Base-by-base conservation (phyloP, 2,888 invertebrate genomes). In the Epiblema foenella region DNA sequence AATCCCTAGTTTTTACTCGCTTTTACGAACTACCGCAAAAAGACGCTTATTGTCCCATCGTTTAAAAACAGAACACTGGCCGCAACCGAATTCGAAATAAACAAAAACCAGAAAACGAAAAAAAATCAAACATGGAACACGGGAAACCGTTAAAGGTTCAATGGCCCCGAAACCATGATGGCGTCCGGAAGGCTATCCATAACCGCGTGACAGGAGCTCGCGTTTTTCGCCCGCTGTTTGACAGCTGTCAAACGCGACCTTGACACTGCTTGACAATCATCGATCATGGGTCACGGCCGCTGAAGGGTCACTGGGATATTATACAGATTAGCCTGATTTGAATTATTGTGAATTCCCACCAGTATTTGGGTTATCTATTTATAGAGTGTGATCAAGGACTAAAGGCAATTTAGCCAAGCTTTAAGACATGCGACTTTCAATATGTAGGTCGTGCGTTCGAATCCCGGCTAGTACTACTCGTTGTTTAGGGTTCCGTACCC, bases 181-280 rank as follows among this genome's bases (percentile, higher is more conserved):
- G 87, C 82, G 76, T 76, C 82, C 83, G 87, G 86, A 82, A 84
- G 82, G 86, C 89, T 85, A 93, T 92, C 91, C 90, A 91, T 92
- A 90, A 92, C 85, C 67, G 77, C 77, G 77, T 86, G 91, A 88
- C 89, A 87, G 86, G 85, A 79, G 84, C 77, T 83, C 77, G 83
- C 89, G 87, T 89, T 91, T 90, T 90, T 89, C 89, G 85, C 78
- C 79, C 74, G 80, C 76, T 75, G 73, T 79, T 81, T 86, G 88
- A 89, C 89, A 88, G 83, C 87, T 89, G 90, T 85, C 90, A 89
- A 84, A 85, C 79, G 77, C 83, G 89, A 84, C 89, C 89, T 89
- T 89, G 89, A 87, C 86, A 84, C 79, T 81, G 83, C 73, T 78
- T 83, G 84, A 83, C 85, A 80, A 81, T 85, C 87, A 88, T 88